phyloP scores from a whole-genome alignment of 2,797 vertebrate genomes.

The Arctocebus calabarensis region DNA sequence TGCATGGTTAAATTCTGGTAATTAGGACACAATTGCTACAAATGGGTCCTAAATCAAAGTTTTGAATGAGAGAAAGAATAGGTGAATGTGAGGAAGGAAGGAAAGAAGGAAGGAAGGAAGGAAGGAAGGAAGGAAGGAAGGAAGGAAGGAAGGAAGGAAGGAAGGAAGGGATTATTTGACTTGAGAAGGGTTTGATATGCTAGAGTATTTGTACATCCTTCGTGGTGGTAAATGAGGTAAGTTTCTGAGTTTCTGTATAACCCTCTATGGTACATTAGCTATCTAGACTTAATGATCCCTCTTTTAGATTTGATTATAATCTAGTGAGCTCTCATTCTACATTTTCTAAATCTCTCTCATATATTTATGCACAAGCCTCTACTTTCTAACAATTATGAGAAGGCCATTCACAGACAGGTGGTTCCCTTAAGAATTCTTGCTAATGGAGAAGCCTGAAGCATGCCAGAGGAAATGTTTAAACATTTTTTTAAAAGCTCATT shows the following conservation, averaged over 20 bases:
- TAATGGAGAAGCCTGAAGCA: background rate
- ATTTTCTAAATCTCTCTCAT: background rate
- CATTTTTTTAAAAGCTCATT: background rate
- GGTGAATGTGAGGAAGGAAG: background rate
- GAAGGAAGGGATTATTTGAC: background rate
- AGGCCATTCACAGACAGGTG: background rate
- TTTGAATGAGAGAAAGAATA: background rate
- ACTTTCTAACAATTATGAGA: background rate
- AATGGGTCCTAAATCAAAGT: background rate
- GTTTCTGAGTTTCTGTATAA: background rate
- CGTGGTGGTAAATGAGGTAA: background rate
- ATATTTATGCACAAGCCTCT: background rate
- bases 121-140: too few species aligned
- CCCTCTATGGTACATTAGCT: background rate
- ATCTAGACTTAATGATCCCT: background rate
- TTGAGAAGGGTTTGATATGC: background rate
- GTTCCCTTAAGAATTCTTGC: slow-evolving; percentile 1
- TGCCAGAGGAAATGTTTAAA: slow-evolving; percentile 51
- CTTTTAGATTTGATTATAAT: background rate
- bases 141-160: too few species aligned
- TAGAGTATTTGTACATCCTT: background rate
- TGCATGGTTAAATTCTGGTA: background rate
- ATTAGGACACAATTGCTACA: background rate
- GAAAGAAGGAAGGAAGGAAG: background rate
- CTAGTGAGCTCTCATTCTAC: background rate